phyloP scores from a whole-genome alignment of 1,140 invertebrate species.

The Drosophila saltans region DNA sequence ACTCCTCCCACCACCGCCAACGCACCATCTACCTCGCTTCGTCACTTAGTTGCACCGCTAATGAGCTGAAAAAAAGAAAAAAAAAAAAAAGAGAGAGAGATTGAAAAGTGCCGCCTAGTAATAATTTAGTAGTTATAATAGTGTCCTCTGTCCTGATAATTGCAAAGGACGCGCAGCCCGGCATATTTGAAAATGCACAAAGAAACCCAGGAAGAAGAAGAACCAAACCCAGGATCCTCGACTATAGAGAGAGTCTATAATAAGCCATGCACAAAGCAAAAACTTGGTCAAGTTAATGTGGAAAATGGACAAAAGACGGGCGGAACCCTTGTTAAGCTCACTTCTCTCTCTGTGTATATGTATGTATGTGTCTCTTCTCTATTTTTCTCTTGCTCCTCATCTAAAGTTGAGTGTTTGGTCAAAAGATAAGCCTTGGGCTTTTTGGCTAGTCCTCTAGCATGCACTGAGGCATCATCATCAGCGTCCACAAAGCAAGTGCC shows the following conservation, averaged over 20 bases:
- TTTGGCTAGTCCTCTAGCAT: slow-evolving; percentile 41
- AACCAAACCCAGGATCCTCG: neutral
- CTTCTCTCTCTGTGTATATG: neutral
- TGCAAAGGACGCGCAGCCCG: slow-evolving; percentile 21
- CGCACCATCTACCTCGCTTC: slow-evolving; percentile 5
- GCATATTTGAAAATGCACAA: slow-evolving; percentile 63
- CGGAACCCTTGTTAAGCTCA: slow-evolving; percentile 50
- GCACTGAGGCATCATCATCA: slow-evolving; percentile 29
- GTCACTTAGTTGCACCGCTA: slow-evolving; percentile 46
- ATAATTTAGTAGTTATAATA: slow-evolving; percentile 62
- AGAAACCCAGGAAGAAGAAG: slow-evolving; percentile 33
- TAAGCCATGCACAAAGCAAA: slow-evolving; percentile 23
- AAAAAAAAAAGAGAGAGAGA: neutral
- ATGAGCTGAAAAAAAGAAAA: slow-evolving; percentile 50
- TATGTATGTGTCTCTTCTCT: neutral
- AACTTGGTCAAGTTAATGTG: slow-evolving; percentile 57
- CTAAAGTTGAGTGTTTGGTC: slow-evolving; percentile 54
- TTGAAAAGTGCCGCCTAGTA: slow-evolving; percentile 30
- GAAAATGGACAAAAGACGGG: slow-evolving; percentile 52
- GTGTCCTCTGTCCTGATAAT: slow-evolving; percentile 43
- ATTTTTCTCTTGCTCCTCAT: neutral
- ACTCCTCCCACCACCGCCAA: neutral
- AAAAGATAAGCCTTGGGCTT: slow-evolving; percentile 50
- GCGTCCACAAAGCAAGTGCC: slow-evolving; percentile 50
- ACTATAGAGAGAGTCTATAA: slow-evolving; percentile 12